A percentile compares a stretch with the other conserved stretches of the same genome.
Evolutionary conservation across 2,113 vertebrate species (phyloP).

Genomic region (Hippocampus guttulatus): DNA sequence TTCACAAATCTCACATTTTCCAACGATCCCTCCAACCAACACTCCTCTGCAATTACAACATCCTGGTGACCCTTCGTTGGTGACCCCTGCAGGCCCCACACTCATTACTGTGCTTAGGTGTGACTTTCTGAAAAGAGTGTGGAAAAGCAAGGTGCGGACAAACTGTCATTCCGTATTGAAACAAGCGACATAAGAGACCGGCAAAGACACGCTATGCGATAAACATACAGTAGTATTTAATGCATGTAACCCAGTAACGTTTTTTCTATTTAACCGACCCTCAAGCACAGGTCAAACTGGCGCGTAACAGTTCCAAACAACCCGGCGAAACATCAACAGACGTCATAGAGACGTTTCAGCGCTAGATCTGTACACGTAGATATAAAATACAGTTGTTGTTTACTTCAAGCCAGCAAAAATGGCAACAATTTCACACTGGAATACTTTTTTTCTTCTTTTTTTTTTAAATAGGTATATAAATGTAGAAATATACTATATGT

Average conservation of each 20-base stretch:
- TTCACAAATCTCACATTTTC: background rate
- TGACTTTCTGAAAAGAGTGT: background rate
- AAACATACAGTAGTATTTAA: background rate
- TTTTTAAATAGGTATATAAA: background rate
- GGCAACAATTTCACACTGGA: constrained; percentile 9
- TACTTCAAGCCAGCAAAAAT: constrained; percentile 8
- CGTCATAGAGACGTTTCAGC: background rate
- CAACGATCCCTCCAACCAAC: background rate
- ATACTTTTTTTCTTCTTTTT: background rate
- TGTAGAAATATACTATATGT: constrained; percentile 19
- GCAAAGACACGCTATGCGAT: constrained; percentile 6
- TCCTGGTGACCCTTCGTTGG: background rate
- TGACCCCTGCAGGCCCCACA: background rate
- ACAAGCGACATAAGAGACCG: constrained; percentile 1
- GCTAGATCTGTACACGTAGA: constrained; percentile 16
- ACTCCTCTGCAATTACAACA: background rate
- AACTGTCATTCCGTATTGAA: background rate
- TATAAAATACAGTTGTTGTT: constrained; percentile 4
- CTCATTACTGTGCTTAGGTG: too few relatives aligned
- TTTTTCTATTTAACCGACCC: background rate
- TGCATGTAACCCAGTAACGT: constrained; percentile 1
- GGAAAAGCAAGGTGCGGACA: background rate
- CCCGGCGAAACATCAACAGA: background rate
- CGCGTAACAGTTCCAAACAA: constrained; percentile 4
- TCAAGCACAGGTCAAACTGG: background rate